A percentile compares a stretch with the other conserved stretches of the same genome.
phyloP scores from a whole-genome alignment of 2,888 invertebrate genomes.

The Diarsia dahlii region DNA sequence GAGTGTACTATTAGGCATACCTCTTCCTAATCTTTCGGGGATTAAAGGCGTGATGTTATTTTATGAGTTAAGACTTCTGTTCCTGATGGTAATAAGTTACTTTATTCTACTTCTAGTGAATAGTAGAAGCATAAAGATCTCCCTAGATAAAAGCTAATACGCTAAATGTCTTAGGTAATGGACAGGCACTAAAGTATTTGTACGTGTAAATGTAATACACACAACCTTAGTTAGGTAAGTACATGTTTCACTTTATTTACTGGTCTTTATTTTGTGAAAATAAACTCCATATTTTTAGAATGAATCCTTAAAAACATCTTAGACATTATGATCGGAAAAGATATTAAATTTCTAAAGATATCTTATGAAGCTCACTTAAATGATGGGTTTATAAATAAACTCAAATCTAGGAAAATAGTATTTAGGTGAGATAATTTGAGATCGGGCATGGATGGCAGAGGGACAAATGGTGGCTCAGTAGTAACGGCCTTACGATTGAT shows the following conservation, averaged over 20 bases:
- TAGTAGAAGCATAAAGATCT: constrained; percentile 5
- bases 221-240: not conserved
- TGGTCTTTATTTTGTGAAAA: not conserved
- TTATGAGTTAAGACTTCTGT: constrained; percentile 11
- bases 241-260: not conserved
- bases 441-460: not conserved
- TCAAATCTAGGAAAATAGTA: not conserved
- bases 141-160: constrained; percentile 28
- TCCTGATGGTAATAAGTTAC: constrained; percentile 7
- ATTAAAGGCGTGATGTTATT: too few relatives aligned
- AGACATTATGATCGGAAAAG: constrained; percentile 1
- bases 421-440: not conserved
- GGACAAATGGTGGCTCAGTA: not conserved
- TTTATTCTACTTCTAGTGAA: constrained; percentile 1
- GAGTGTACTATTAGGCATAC: too few relatives aligned
- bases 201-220: constrained; percentile 3
- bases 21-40: too few relatives aligned
- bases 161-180: constrained; percentile 14
- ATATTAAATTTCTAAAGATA: not conserved
- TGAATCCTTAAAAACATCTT: not conserved
- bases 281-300: constrained; percentile 1
- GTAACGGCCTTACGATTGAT: not conserved
- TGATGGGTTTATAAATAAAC: constrained; percentile 10
- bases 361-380: not conserved
- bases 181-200: not conserved